These are phyloP conservation scores for Halyomorpha halys DNA, from an alignment of 1,140 invertebrate species.

Conservation along the genomic window DNA sequence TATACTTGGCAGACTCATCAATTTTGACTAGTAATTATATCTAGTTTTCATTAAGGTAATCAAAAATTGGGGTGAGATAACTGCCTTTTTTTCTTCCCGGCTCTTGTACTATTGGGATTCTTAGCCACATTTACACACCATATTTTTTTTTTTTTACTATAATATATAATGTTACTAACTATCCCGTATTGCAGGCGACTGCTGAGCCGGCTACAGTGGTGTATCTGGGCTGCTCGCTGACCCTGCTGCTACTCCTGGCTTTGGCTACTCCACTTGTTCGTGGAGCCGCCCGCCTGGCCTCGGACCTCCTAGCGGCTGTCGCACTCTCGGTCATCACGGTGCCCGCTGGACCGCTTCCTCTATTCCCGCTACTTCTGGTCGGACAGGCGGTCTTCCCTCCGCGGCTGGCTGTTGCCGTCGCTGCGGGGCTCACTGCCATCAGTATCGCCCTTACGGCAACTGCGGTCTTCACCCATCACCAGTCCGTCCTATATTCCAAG, in stretches of 20 bases:
- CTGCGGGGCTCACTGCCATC: conserved; percentile 5
- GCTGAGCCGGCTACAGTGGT: background rate
- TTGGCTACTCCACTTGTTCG: background rate
- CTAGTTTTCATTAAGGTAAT: too few relatives aligned
- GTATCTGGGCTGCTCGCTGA: background rate
- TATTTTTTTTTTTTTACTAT: too few relatives aligned
- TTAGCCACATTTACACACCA: too few relatives aligned
- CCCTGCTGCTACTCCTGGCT: background rate
- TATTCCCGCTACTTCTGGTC: conserved; percentile 16
- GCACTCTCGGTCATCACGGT: background rate
- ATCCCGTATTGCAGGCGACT: background rate
- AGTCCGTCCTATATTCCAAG: background rate
- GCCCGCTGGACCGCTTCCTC: background rate
- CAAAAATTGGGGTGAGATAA: too few relatives aligned
- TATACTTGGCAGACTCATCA: too few relatives aligned
- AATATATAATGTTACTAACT: too few relatives aligned
- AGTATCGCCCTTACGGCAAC: conserved; percentile 7
- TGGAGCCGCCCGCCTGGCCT: background rate
- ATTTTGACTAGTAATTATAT: too few relatives aligned
- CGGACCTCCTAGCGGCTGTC: background rate
- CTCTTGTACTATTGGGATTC: too few relatives aligned
- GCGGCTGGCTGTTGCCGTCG: background rate
- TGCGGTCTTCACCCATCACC: background rate
- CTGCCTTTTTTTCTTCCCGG: too few relatives aligned
- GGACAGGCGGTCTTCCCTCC: conserved; percentile 1